phyloP scores from a whole-genome alignment of 2,888 invertebrate genomes.

The Molanna angustata region DNA sequence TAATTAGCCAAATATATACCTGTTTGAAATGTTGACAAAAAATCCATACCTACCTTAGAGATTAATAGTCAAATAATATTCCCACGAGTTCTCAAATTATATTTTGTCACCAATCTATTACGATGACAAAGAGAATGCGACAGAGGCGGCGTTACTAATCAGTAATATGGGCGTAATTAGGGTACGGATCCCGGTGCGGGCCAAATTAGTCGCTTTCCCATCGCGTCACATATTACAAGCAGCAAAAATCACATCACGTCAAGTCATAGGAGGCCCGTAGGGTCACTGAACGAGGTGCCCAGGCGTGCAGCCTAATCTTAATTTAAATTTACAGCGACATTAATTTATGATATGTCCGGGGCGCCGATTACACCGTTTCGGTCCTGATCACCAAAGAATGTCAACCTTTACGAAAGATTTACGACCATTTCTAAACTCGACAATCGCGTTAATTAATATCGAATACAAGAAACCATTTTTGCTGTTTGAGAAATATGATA shows the following conservation, averaged over 20 bases:
- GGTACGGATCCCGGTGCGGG: neutral
- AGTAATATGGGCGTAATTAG: constrained; percentile 14
- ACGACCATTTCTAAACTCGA: too few relatives aligned
- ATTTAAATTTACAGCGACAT: constrained; percentile 29
- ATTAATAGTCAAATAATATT: too few relatives aligned
- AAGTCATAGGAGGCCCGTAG: too few relatives aligned
- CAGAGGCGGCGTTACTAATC: constrained; percentile 8
- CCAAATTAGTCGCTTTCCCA: constrained; percentile 22
- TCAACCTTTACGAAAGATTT: too few relatives aligned
- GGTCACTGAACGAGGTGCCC: neutral
- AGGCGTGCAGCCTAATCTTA: constrained; percentile 22
- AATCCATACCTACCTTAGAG: too few relatives aligned
- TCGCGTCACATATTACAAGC: constrained; percentile 1
- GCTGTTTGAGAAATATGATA: too few relatives aligned
- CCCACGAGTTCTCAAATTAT: too few relatives aligned
- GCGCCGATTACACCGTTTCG: constrained; percentile 14
- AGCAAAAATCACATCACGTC: too few relatives aligned
- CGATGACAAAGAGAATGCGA: constrained; percentile 6
- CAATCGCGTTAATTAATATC: too few relatives aligned
- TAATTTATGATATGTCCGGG: constrained; percentile 25
- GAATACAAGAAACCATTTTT: too few relatives aligned
- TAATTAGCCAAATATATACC: too few relatives aligned
- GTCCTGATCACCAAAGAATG: neutral
- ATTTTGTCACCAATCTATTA: constrained; percentile 4
- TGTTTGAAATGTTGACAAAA: too few relatives aligned